phyloP scores from a whole-genome alignment of 1,140 invertebrate species.

The Scaptomyza graminum region DNA sequence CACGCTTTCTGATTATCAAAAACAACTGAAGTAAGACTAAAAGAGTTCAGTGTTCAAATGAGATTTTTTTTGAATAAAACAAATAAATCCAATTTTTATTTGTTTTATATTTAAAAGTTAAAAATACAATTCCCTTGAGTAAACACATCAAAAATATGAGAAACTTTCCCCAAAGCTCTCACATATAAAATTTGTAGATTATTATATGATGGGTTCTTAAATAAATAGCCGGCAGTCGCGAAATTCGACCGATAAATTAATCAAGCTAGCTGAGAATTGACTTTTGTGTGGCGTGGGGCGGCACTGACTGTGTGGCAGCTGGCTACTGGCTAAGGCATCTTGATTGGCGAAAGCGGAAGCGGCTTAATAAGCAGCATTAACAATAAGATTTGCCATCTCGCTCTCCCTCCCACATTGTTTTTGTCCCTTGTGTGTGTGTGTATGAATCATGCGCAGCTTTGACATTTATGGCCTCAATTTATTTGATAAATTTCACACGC shows the following conservation, averaged over 20 bases:
- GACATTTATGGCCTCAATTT: slow-evolving; percentile 81
- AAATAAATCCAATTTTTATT: too few relatives aligned
- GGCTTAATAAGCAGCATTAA: slow-evolving; percentile 55
- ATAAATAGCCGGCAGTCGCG: slow-evolving; percentile 45
- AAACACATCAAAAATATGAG: too few relatives aligned
- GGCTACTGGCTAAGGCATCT: slow-evolving; percentile 9
- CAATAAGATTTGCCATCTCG: slow-evolving; percentile 9
- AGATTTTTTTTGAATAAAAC: too few relatives aligned
- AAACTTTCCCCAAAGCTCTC: neutral
- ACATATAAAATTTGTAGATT: slow-evolving; percentile 24
- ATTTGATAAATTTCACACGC: slow-evolving; percentile 82
- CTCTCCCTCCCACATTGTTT: slow-evolving; percentile 6
- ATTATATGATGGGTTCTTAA: slow-evolving; percentile 47
- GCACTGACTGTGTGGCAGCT: too few relatives aligned
- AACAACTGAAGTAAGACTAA: neutral
- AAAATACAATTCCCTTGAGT: too few relatives aligned
- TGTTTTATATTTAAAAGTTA: too few relatives aligned
- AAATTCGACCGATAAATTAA: slow-evolving; percentile 55
- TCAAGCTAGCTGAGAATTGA: slow-evolving; percentile 55
- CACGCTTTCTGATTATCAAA: slow-evolving; percentile 65
- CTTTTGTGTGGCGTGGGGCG: slow-evolving; percentile 12
- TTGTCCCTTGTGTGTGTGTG: slow-evolving; percentile 3
- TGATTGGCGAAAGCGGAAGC: slow-evolving; percentile 58
- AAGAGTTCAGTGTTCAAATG: too few relatives aligned
- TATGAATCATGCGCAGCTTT: slow-evolving; percentile 77